Evolutionary conservation across 1,140 invertebrate genomes (phyloP).

Genomic region (Neotoxoptera formosana): DNA sequence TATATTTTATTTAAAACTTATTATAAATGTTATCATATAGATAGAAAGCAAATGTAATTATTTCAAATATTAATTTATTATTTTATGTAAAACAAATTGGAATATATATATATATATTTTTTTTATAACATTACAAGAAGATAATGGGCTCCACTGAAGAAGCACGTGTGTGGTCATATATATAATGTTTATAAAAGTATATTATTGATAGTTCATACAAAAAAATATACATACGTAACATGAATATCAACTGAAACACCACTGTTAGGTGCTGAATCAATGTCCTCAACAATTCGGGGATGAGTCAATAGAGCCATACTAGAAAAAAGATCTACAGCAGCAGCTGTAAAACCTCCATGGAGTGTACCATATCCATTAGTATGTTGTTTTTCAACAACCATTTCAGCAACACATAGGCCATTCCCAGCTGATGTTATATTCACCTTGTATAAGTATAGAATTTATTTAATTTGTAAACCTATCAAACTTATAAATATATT

Average conservation of each 20-base stretch:
- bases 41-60: neutral
- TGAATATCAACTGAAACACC: constrained; percentile 78
- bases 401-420: constrained; percentile 76
- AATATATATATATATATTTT: neutral
- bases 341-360: constrained; percentile 85
- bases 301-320: constrained; percentile 79
- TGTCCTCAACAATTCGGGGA: constrained; percentile 67
- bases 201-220: neutral
- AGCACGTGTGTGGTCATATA: neutral
- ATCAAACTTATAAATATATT: neutral
- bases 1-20: neutral
- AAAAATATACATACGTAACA: constrained; percentile 69
- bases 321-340: constrained; percentile 83
- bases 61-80: neutral
- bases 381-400: constrained; percentile 79
- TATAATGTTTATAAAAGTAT: neutral
- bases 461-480: constrained; percentile 24
- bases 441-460: constrained; percentile 67
- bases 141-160: neutral
- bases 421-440: constrained; percentile 73
- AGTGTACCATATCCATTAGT: constrained; percentile 77
- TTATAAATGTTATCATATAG: neutral
- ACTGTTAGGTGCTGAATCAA: constrained; percentile 62
- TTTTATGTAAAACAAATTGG: neutral
- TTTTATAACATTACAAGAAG: neutral